Percentiles rank a stretch among this genome's conserved stretches.
phyloP scores from a whole-genome alignment of 2,888 invertebrate species.

The Danaus chrysippus region DNA sequence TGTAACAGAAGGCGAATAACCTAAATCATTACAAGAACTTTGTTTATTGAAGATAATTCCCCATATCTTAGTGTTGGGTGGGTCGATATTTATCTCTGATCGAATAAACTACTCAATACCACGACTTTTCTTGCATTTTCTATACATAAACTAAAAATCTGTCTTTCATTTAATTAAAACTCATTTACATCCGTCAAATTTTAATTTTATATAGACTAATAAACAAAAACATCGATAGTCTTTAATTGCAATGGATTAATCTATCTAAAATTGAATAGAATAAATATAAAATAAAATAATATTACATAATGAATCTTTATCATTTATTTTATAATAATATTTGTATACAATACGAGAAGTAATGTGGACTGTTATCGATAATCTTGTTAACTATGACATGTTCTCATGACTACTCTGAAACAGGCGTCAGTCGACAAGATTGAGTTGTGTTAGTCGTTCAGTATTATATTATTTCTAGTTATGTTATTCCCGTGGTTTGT shows the following conservation, averaged over 20 bases:
- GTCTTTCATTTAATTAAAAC: too few species aligned
- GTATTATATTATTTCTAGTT: conserved; percentile 8
- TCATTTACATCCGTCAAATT: too few species aligned
- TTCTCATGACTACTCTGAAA: conserved; percentile 3
- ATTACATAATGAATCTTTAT: neutral
- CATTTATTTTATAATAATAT: too few species aligned
- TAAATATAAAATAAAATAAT: neutral
- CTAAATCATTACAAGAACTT: too few species aligned
- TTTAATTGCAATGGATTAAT: too few species aligned
- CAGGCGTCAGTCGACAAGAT: neutral
- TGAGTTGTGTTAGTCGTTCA: neutral
- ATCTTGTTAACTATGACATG: neutral
- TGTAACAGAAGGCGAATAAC: too few species aligned
- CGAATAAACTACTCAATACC: neutral
- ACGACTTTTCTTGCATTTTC: neutral
- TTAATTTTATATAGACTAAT: too few species aligned
- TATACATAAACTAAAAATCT: too few species aligned
- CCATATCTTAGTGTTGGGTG: conserved; percentile 11
- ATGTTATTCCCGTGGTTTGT: neutral
- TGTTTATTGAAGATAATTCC: conserved; percentile 14
- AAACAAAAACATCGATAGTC: too few species aligned
- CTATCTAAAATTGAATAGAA: too few species aligned
- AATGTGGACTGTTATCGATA: neutral
- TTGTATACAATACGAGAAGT: neutral
- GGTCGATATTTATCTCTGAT: conserved; percentile 12